Percentiles rank a stretch among this genome's conserved stretches.
phyloP scores from a whole-genome alignment of 2,113 vertebrate species.

The Lethenteron reissneri region DNA sequence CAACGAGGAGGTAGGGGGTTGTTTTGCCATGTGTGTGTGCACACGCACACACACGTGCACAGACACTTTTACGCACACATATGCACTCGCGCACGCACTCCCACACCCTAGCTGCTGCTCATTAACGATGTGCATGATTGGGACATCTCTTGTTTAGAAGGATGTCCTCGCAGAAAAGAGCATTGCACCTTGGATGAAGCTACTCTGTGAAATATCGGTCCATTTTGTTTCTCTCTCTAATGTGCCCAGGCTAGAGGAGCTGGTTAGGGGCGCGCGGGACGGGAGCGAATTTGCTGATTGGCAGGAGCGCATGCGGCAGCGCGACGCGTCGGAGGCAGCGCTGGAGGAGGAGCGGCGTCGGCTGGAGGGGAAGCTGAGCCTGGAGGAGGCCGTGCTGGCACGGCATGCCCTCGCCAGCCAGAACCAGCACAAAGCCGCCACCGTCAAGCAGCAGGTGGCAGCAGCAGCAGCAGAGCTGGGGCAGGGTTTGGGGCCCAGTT shows the following conservation, averaged over 20 bases:
- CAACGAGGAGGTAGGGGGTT: no score
- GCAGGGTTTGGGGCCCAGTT: no score
- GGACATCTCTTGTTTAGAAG: background rate
- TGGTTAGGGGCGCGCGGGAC: conserved; percentile 33
- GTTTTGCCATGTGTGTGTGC: no score
- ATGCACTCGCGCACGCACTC: background rate
- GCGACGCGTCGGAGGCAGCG: conserved; percentile 34
- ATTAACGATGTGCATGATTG: background rate
- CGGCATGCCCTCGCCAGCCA: conserved; percentile 26
- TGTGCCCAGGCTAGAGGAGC: conserved; percentile 22
- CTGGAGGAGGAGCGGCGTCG: conserved; percentile 24
- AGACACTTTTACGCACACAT: background rate
- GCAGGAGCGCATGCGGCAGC: conserved; percentile 44
- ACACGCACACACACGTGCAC: no score
- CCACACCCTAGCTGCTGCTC: background rate
- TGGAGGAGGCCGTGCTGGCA: conserved; percentile 37
- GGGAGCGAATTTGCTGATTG: conserved; percentile 43
- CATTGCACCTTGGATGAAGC: background rate
- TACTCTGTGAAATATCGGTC: background rate
- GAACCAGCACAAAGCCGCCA: conserved; percentile 36
- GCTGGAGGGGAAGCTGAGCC: conserved; percentile 38
- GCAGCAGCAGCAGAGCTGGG: no score
- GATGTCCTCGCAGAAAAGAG: background rate
- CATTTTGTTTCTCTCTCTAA: background rate
- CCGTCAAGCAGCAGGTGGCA: conserved; percentile 49